Base-by-base conservation (phyloP, 2,797 vertebrate genomes). In the Philypnodon macrostomus region DNA sequence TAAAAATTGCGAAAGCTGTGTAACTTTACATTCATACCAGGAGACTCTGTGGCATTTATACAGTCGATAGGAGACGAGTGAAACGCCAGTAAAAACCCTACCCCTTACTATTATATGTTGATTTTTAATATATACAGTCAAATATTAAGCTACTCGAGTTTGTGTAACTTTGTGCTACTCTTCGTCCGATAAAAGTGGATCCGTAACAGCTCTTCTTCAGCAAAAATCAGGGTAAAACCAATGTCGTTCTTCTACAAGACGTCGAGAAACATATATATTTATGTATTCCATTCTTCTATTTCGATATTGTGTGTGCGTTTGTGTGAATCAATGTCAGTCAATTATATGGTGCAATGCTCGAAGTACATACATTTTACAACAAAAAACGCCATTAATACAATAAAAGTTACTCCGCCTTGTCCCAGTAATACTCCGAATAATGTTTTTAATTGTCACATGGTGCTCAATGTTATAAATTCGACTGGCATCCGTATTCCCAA, bases 31-130 rank as follows among this genome's bases (percentile, higher is more conserved):
- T 92, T 92, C 91, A 92, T 93, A 94, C 92, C 92, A 92, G 91
- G 91, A 93, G 95, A 97, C 96, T 99, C 96, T 98, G 96, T 99
- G 97, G 97, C 96, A 98, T 98, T 97, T 41, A 93, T 91, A 93
- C 84, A 92, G 93, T 94, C 89, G n/a, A n/a, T 90, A 94, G 92
- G 93, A 86, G 92, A 93, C 88, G 90, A 94, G 94, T 83, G 92
- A 92, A 92, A 95, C 93, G 94, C 94, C 95, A 98, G 94, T 96
- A 47, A 46, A 47, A 79, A n/a, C n/a, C 64, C 85, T 92, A 79
- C 81, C 85, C 77, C 83, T 92, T 92, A 26, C 66, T 91, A 86
- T 89, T 92, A 41, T 21, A 13, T 21, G 26, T 92, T 91, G 87
- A 57, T 94, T 91, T 90, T 88, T 91, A 55, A 67, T 70, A 71